Evolutionary conservation across 2,797 vertebrate species (phyloP).

Genomic region (Paratrypauchen microcephalus): DNA sequence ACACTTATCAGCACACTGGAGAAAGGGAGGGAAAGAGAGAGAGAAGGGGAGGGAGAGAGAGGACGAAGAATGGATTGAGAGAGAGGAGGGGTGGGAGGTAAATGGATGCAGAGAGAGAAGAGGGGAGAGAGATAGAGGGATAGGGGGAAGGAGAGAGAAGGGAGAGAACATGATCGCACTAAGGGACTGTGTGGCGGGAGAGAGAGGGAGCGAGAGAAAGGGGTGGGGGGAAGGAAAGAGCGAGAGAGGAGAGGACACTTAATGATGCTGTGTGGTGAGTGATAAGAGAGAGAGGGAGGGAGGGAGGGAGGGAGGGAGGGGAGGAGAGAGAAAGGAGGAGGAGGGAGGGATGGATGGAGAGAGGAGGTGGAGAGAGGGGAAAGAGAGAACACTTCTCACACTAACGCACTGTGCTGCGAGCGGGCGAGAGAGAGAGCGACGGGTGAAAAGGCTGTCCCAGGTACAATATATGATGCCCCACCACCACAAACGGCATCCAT

Average conservation of each 20-base stretch:
- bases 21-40: background rate
- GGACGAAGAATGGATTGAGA: background rate
- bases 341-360: no score
- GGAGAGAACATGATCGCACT: background rate
- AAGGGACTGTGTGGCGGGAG: conserved; percentile 44
- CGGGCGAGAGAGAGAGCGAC: no score
- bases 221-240: background rate
- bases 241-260: conserved; percentile 36
- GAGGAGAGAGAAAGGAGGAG: no score
- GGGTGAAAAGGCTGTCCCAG: no score
- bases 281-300: no score
- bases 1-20: conserved; percentile 69
- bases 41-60: background rate
- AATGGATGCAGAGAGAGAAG: background rate
- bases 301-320: background rate
- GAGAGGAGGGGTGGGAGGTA: background rate
- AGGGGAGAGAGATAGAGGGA: background rate
- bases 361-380: no score
- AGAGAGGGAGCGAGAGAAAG: conserved; percentile 24
- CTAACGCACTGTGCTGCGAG: no score
- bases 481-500: no score
- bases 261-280: no score
- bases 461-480: no score
- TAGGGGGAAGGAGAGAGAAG: background rate
- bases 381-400: no score